Percentiles rank a stretch among this genome's conserved stretches.
Conservation (phyloP, 2,888 invertebrate species). For the Melanostoma mellinum region DNA sequence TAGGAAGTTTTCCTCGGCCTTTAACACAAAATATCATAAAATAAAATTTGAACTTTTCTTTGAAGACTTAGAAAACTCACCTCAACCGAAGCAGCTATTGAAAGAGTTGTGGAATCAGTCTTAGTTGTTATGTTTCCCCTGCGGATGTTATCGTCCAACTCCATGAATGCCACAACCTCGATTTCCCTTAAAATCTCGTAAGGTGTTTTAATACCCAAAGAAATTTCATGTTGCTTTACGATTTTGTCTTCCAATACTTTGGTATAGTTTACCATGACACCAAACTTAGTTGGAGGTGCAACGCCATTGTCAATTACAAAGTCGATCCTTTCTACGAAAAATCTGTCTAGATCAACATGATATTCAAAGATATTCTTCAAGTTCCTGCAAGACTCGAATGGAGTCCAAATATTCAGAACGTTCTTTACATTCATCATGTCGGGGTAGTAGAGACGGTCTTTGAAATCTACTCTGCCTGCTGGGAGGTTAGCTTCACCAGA, state of each 20-base stretch:
- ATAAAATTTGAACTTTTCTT: not conserved
- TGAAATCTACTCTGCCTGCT: constrained; percentile 83
- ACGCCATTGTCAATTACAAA: constrained; percentile 82
- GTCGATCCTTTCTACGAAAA: constrained; percentile 82
- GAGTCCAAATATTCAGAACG: constrained; percentile 84
- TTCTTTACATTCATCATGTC: constrained; percentile 83
- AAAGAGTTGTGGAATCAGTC: constrained; percentile 83
- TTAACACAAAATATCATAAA: constrained; percentile 76
- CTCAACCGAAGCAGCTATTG: constrained; percentile 84
- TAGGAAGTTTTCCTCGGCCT: constrained; percentile 85
- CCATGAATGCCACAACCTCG: constrained; percentile 81
- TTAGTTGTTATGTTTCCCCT: constrained; percentile 83
- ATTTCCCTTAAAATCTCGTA: constrained; percentile 83
- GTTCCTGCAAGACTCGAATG: constrained; percentile 82
- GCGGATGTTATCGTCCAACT: constrained; percentile 83
- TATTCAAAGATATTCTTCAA: constrained; percentile 83
- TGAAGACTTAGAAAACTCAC: constrained; percentile 76
- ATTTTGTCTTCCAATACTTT: constrained; percentile 80
- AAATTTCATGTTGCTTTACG: constrained; percentile 82
- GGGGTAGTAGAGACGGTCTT: constrained; percentile 84
- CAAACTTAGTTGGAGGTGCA: constrained; percentile 79
- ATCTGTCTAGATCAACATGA: constrained; percentile 81
- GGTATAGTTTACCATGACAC: constrained; percentile 83
- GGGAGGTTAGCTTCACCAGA: constrained; percentile 83
- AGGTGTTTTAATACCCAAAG: constrained; percentile 84